phyloP scores from a whole-genome alignment of 2,888 invertebrate species.

The Pristionchus fissidentatus region DNA sequence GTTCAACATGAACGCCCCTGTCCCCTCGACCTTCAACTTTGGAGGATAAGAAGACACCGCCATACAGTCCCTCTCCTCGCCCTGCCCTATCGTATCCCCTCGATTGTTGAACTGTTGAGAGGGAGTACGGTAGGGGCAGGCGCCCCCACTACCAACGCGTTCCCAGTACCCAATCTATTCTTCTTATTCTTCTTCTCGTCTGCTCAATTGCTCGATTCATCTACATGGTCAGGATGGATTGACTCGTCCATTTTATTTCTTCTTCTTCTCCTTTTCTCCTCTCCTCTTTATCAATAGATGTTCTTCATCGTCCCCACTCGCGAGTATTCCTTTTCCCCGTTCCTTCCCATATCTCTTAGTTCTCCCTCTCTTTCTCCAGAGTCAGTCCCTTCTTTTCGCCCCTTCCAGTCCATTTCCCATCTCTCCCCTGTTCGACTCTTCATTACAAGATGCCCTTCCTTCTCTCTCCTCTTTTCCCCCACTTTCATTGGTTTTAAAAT shows the following conservation, averaged over 20 bases:
- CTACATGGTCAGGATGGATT: background rate
- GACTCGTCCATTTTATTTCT: background rate
- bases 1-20: conserved; percentile 45
- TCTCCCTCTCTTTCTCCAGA: background rate
- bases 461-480: background rate
- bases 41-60: conserved; percentile 30
- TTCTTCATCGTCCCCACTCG: conserved; percentile 10
- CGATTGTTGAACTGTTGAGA: conserved; percentile 34
- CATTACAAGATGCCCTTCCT: conserved; percentile 26
- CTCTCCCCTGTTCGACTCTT: conserved; percentile 36
- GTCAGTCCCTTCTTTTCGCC: too few species aligned
- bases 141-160: too few species aligned
- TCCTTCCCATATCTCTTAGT: conserved; percentile 37
- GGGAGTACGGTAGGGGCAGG: background rate
- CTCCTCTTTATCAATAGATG: conserved; percentile 21
- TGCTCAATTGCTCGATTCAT: conserved; percentile 26
- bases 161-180: background rate
- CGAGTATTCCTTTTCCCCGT: conserved; percentile 6
- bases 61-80: background rate
- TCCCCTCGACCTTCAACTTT: conserved; percentile 49
- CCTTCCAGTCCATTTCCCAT: conserved; percentile 5
- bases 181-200: background rate
- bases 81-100: conserved; percentile 3
- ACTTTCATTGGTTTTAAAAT: background rate
- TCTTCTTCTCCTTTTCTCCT: background rate